Evolutionary conservation across 2,888 invertebrate species (phyloP).

Genomic region (Panopea generosa): DNA sequence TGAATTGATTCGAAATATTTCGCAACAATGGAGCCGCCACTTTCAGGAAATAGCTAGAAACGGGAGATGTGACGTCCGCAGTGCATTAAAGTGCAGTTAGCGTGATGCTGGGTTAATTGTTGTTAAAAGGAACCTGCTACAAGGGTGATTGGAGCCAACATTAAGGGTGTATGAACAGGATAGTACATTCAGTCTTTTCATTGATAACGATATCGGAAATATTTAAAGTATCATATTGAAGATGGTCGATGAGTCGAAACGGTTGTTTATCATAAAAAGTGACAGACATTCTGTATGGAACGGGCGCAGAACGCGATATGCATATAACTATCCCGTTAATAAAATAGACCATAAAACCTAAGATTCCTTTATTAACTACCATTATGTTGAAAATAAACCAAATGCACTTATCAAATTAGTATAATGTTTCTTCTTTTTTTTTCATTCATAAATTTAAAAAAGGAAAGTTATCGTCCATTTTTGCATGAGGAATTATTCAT

Average conservation of each 20-base stretch:
- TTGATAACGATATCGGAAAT: conserved; percentile 32
- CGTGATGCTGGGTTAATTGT: conserved; percentile 41
- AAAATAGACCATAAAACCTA: no score
- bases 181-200: neutral
- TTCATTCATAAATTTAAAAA: no score
- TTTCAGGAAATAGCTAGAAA: conserved; percentile 30
- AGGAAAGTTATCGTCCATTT: no score
- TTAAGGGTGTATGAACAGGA: conserved; percentile 25
- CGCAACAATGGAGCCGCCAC: conserved; percentile 21
- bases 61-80: conserved; percentile 19
- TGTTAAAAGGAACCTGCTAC: conserved; percentile 31
- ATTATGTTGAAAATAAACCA: no score
- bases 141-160: conserved; percentile 12
- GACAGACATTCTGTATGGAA: neutral
- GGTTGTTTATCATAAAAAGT: neutral
- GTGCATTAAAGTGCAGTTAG: conserved; percentile 50
- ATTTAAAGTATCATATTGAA: conserved; percentile 29
- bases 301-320: no score
- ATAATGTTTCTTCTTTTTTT: no score
- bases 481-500: no score
- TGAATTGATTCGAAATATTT: conserved; percentile 24
- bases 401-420: no score
- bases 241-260: no score
- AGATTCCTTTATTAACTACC: no score
- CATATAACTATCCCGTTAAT: no score